phyloP scores from a whole-genome alignment of 2,113 vertebrate genomes.

The Campylomormyrus numenius region DNA sequence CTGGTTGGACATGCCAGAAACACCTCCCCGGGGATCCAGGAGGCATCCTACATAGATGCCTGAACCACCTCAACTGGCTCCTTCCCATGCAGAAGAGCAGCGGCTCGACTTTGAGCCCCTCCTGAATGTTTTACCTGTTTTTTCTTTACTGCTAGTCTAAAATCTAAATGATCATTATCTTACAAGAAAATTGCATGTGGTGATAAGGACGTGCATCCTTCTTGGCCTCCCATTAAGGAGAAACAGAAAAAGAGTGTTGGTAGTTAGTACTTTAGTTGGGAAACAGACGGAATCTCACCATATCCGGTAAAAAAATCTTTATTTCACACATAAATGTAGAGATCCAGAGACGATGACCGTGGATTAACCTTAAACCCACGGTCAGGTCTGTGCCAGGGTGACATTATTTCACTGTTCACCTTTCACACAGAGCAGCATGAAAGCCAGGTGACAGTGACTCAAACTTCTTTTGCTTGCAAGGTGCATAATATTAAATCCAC shows the following conservation, averaged over 20 bases:
- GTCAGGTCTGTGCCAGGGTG: neutral
- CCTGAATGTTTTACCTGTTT: neutral
- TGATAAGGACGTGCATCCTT: neutral
- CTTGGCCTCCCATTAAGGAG: neutral
- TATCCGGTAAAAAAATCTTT: neutral
- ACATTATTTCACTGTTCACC: neutral
- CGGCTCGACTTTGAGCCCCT: neutral
- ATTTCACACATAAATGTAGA: neutral
- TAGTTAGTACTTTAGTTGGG: neutral
- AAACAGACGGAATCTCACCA: neutral
- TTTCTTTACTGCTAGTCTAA: neutral
- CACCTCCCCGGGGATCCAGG: neutral
- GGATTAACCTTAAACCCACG: neutral
- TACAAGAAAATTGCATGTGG: neutral
- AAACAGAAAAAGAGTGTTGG: neutral
- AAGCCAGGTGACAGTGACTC: neutral
- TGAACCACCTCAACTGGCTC: neutral
- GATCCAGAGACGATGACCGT: neutral
- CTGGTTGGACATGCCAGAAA: neutral
- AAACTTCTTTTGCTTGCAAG: neutral
- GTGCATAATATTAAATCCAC: slow-evolving; percentile 3
- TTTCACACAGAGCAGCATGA: neutral
- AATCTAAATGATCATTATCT: neutral
- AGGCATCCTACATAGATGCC: too few relatives aligned
- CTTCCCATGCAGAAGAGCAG: neutral